Conservation (phyloP, 1,140 invertebrate species). For the Drosophila sp. region DNA sequence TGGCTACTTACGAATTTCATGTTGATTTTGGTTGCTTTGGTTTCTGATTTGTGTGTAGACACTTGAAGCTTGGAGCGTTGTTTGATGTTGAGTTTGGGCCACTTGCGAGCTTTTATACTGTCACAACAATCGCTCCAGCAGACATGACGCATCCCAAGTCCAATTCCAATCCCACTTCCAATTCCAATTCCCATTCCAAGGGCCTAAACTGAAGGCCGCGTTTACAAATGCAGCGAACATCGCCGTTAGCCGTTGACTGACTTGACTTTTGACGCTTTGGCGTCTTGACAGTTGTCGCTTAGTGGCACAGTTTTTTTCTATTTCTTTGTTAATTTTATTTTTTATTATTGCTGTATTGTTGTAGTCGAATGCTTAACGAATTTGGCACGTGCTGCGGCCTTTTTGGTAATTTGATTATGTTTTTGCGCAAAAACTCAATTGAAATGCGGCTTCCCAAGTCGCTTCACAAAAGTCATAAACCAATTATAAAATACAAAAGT, state of each 20-base stretch:
- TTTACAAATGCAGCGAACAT: slow-evolving; percentile 69
- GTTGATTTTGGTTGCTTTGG: slow-evolving; percentile 58
- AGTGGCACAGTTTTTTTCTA: slow-evolving; percentile 47
- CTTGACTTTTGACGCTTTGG: slow-evolving; percentile 13
- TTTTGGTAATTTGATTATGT: slow-evolving; percentile 66
- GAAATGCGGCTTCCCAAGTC: slow-evolving; percentile 63
- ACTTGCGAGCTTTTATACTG: slow-evolving; percentile 55
- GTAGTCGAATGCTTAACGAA: slow-evolving; percentile 34
- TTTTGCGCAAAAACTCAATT: slow-evolving; percentile 57
- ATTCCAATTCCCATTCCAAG: not conserved
- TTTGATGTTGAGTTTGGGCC: slow-evolving; percentile 53
- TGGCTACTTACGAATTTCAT: slow-evolving; percentile 81
- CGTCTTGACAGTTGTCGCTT: slow-evolving; percentile 37
- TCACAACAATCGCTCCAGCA: not conserved
- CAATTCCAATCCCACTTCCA: no score
- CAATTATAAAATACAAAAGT: slow-evolving; percentile 69
- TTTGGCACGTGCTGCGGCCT: slow-evolving; percentile 66
- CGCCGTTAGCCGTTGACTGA: slow-evolving; percentile 39
- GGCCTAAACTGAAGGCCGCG: slow-evolving; percentile 57
- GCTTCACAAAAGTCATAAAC: slow-evolving; percentile 71
- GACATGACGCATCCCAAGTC: slow-evolving; percentile 37
- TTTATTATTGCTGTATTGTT: slow-evolving; percentile 35
- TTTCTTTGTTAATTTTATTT: slow-evolving; percentile 8
- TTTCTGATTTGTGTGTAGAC: slow-evolving; percentile 32
- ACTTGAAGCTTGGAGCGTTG: slow-evolving; percentile 68